A percentile compares a stretch with the other conserved stretches of the same genome.
Evolutionary conservation across 2,797 vertebrate species (phyloP).

Genomic region (Geotrypetes seraphini): DNA sequence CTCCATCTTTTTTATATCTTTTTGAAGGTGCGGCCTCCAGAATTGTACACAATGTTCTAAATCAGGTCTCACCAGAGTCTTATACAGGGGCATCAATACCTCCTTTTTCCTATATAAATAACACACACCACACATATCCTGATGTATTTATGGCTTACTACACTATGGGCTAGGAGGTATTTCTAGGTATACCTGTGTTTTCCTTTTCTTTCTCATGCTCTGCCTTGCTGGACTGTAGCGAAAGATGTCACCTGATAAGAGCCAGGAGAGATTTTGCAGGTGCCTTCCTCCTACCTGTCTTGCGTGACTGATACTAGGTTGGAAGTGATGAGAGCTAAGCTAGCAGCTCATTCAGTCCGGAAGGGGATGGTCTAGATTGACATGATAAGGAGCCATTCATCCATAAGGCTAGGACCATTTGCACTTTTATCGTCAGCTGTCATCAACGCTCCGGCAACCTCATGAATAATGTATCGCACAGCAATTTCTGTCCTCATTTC

Average conservation of each 20-base stretch:
- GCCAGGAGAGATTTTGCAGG: slow-evolving; percentile 30
- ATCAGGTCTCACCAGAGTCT: no score
- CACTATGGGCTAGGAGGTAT: no score
- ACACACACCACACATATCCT: no score
- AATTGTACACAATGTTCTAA: no score
- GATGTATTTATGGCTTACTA: no score
- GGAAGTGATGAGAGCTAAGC: slow-evolving; percentile 33
- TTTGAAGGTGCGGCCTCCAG: no score
- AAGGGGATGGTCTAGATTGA: slow-evolving; percentile 40
- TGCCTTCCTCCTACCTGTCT: slow-evolving; percentile 12
- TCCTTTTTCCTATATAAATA: no score
- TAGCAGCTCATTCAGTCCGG: slow-evolving; percentile 32
- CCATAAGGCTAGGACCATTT: slow-evolving; percentile 19
- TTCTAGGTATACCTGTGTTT: neutral
- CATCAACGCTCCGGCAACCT: slow-evolving; percentile 36
- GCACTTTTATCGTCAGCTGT: slow-evolving; percentile 36
- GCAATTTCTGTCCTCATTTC: slow-evolving; percentile 40
- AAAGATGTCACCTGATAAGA: slow-evolving; percentile 13
- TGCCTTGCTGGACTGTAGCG: neutral
- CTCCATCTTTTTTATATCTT: no score
- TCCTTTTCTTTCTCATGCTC: neutral
- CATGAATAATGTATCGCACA: slow-evolving; percentile 46
- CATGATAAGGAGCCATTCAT: slow-evolving; percentile 41
- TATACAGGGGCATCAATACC: no score
- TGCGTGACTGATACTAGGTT: slow-evolving; percentile 17